These are phyloP conservation scores for Ammodytes dubius DNA, from an alignment of 2,113 vertebrate genomes.

Conservation along the genomic window DNA sequence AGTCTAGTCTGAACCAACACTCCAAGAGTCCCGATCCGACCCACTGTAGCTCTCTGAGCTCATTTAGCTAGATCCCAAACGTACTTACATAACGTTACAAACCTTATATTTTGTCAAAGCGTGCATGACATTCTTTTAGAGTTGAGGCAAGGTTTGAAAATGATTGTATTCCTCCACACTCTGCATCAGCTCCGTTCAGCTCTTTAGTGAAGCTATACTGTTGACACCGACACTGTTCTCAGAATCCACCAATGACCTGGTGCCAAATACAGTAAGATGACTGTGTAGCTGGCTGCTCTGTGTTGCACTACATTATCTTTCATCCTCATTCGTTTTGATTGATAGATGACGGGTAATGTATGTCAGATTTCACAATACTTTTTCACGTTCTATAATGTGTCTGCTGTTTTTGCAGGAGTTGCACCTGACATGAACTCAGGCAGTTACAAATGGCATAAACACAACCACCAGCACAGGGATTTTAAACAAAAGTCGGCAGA, in stretches of 20 bases:
- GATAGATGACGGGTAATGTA: too few species aligned
- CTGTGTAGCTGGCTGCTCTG: background rate
- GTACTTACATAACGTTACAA: too few species aligned
- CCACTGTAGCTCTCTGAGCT: background rate
- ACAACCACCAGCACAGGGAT: too few species aligned
- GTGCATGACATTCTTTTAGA: background rate
- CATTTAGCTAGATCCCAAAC: background rate
- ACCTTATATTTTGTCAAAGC: background rate
- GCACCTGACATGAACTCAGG: background rate
- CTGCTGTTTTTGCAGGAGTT: too few species aligned
- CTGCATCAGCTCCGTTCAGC: background rate
- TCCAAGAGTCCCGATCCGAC: background rate
- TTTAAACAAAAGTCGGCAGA: background rate
- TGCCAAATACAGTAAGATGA: background rate
- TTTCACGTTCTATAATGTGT: too few species aligned
- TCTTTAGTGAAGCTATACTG: background rate
- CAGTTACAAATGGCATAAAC: too few species aligned
- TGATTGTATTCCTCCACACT: background rate
- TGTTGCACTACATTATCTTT: background rate
- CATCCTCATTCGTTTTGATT: too few species aligned
- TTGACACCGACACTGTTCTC: background rate
- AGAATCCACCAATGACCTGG: background rate
- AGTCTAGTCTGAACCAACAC: background rate
- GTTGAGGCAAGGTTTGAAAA: background rate
- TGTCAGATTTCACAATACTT: too few species aligned